Percentiles rank a stretch among this genome's conserved stretches.
These are phyloP conservation scores for Paraescarpia echinospica DNA, from an alignment of 1,140 invertebrate genomes.

Conservation along the genomic window DNA sequence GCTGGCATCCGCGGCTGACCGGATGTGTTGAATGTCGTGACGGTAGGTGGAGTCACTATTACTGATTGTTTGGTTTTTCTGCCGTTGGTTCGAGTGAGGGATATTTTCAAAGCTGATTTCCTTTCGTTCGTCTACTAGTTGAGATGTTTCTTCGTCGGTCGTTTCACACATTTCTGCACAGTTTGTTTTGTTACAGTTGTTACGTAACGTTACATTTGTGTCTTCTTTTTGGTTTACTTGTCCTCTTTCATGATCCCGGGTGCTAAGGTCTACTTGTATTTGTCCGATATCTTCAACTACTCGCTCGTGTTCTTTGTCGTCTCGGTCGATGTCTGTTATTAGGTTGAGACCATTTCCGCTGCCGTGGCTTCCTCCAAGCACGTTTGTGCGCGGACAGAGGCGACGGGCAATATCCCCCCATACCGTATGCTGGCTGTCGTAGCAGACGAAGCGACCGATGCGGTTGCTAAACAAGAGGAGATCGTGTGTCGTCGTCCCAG, in stretches of 20 bases:
- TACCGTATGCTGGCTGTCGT: neutral
- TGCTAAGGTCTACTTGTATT: neutral
- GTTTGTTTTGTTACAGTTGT: neutral
- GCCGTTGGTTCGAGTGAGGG: too few species aligned
- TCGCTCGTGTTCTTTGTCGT: neutral
- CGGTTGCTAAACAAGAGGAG: neutral
- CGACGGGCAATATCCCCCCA: neutral
- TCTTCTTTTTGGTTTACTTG: neutral
- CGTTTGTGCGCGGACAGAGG: neutral
- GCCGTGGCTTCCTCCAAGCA: neutral
- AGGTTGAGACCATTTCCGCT: too few species aligned
- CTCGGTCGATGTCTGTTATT: neutral
- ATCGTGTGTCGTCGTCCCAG: neutral
- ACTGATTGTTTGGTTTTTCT: too few species aligned
- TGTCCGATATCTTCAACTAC: neutral
- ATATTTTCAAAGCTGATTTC: neutral
- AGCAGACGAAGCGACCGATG: neutral
- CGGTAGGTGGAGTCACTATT: neutral
- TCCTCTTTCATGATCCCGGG: neutral
- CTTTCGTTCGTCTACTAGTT: neutral
- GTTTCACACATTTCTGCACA: neutral
- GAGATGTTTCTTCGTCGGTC: neutral
- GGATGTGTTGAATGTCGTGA: neutral
- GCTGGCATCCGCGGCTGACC: neutral
- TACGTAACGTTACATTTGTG: neutral